Conservation (phyloP, 2,888 invertebrate species). For the Torymus tubicola region DNA sequence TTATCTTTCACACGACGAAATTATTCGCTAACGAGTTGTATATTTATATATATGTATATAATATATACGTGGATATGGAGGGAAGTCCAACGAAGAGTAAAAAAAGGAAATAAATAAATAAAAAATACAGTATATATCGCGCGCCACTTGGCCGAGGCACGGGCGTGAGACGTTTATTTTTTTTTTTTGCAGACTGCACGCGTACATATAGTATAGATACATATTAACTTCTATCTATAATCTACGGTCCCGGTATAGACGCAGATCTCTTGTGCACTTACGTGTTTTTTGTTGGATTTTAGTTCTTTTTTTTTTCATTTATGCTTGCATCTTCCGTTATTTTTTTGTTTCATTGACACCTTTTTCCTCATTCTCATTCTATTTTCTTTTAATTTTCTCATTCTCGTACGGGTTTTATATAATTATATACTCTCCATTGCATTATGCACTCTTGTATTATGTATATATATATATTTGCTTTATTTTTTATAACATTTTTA, state of each 20-base stretch:
- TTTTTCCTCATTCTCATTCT: constrained; percentile 8
- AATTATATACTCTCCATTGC: neutral
- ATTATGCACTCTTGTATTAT: constrained; percentile 14
- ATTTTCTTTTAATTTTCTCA: no score
- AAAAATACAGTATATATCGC: constrained; percentile 4
- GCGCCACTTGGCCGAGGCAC: constrained; percentile 47
- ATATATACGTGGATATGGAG: constrained; percentile 7
- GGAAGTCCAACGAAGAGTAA: constrained; percentile 36
- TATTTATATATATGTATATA: constrained; percentile 8
- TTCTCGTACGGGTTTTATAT: constrained; percentile 7
- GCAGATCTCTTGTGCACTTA: constrained; percentile 61
- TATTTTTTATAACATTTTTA: constrained; percentile 12
- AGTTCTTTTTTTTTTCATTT: constrained; percentile 49
- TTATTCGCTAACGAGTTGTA: constrained; percentile 4
- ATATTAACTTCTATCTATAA: constrained; percentile 67
- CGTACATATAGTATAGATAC: constrained; percentile 66
- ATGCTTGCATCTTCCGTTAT: constrained; percentile 10
- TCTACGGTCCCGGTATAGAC: constrained; percentile 67
- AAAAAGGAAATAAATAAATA: constrained; percentile 10
- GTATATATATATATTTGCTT: constrained; percentile 46
- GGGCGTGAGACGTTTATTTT: constrained; percentile 12
- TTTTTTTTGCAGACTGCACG: constrained; percentile 58
- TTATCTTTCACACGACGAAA: neutral
- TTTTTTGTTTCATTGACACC: constrained; percentile 35
- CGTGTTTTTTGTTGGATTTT: constrained; percentile 51